A percentile compares a stretch with the other conserved stretches of the same genome.
Evolutionary conservation across 2,113 vertebrate species (phyloP).

Genomic region (Nerophis ophidion): DNA sequence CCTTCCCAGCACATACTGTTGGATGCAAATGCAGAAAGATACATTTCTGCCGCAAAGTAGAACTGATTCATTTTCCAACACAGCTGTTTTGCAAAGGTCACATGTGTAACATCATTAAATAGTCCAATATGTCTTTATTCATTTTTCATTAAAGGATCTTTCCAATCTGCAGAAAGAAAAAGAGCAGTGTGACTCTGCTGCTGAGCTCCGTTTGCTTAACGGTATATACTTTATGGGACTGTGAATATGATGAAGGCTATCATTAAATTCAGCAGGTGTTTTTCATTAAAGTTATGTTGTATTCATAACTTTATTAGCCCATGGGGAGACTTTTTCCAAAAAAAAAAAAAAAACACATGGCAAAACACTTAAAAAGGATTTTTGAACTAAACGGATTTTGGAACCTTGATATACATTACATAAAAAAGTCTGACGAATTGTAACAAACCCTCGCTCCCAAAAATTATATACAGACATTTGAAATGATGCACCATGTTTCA

Average conservation of each 20-base stretch:
- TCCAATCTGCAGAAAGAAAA: not conserved
- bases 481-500: no score
- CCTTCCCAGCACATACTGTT: not conserved
- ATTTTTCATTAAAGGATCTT: not conserved
- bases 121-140: slow-evolving; percentile 40
- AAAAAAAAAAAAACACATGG: no score
- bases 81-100: slow-evolving; percentile 19
- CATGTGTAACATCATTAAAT: slow-evolving; percentile 20
- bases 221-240: not conserved
- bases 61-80: slow-evolving; percentile 23
- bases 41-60: slow-evolving; percentile 3
- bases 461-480: no score
- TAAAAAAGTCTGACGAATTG: no score
- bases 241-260: not conserved
- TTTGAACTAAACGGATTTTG: no score
- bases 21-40: not conserved
- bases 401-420: no score
- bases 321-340: not conserved
- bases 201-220: slow-evolving; percentile 4
- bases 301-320: not conserved
- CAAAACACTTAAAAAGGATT: no score
- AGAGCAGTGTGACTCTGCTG: slow-evolving; percentile 11
- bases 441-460: no score
- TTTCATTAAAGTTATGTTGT: not conserved
- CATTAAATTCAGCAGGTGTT: slow-evolving; percentile 18